Evolutionary conservation across 30 jellyfish, hydroid and myxozoan genomes (phyloP), one percentile per base, ranked within the genome.

Genomic region (Aurelia sp.): DNA sequence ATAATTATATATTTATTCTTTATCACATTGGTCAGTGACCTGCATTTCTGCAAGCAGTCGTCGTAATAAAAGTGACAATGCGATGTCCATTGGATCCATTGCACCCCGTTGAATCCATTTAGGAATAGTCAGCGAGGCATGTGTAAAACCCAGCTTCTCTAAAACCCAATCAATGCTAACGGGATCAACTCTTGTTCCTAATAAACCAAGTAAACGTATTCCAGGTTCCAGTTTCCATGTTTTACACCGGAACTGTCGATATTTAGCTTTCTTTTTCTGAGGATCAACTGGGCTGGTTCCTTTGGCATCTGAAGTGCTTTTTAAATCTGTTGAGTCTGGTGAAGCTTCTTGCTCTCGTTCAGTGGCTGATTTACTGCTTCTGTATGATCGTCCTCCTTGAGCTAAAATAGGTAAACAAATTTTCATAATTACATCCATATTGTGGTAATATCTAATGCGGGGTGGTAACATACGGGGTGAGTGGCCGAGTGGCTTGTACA

Each of bases 101-200:
- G 99, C 99, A 2, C 99, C 99, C 31, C 99, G 48, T 76, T 95
- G 99, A 8, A 89, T 66, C 99, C 99, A 95, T 73, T 95, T 95
- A 10, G 99, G 99, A 18, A 95, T 89, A 3, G 99, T 95, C 73
- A 90, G 18, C 11, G 96, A 89, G 13, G 99, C 99, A 90, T 95
- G 95, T 86, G 66, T 74, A 62, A 95, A 95, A 11, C 99, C 99
- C n/a, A 95, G 93, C 40, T 95, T 95, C 74, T 95, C 99, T 66
- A 95, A 73, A 18, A 95, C 99, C 99, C 99, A 95, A 55, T 95
- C 99, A 11, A 95, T 95, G 61, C 97, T 90, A n/a, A 95, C 99
- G 8, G 99, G 99, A 31, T 95, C 99, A 77, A 95, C 94, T 16
- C 97, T 92, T 62, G 96, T 81, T 7, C 99, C 99, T 9, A 96